Evolutionary conservation across 2,113 vertebrate genomes (phyloP).

Genomic region (Chaetops frenatus): DNA sequence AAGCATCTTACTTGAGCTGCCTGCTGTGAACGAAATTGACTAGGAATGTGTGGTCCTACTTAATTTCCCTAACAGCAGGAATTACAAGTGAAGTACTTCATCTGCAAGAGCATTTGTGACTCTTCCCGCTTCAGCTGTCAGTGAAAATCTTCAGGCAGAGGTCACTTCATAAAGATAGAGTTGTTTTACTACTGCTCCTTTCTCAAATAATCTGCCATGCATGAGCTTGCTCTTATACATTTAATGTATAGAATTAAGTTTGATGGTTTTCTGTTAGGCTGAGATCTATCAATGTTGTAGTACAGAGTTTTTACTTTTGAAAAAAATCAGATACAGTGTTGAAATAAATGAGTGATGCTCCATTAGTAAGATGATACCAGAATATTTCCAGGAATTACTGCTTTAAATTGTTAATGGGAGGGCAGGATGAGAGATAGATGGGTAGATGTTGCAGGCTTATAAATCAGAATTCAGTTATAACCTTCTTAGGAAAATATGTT

Average conservation of each 20-base stretch:
- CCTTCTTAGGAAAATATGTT: background rate
- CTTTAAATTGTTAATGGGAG: background rate
- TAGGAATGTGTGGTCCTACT: slow-evolving; percentile 58
- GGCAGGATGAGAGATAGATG: background rate
- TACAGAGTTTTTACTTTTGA: background rate
- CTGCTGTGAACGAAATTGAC: slow-evolving; percentile 58
- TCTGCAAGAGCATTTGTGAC: background rate
- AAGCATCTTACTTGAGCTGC: slow-evolving; percentile 6
- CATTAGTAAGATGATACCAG: background rate
- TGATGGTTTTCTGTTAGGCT: background rate
- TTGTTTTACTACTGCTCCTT: background rate
- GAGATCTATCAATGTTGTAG: accelerated
- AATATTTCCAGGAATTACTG: background rate
- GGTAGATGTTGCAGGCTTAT: background rate
- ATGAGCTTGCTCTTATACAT: background rate
- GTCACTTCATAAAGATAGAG: background rate
- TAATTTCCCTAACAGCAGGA: slow-evolving; percentile 71
- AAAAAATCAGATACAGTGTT: background rate
- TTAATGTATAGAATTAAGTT: background rate
- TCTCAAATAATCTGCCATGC: background rate
- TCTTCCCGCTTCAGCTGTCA: background rate
- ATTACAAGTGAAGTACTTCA: background rate
- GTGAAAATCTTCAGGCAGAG: background rate
- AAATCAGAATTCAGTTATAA: background rate
- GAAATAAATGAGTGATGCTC: background rate